Base-by-base conservation (phyloP, 2,797 vertebrate genomes). In the Bryconaethiops microstoma region DNA sequence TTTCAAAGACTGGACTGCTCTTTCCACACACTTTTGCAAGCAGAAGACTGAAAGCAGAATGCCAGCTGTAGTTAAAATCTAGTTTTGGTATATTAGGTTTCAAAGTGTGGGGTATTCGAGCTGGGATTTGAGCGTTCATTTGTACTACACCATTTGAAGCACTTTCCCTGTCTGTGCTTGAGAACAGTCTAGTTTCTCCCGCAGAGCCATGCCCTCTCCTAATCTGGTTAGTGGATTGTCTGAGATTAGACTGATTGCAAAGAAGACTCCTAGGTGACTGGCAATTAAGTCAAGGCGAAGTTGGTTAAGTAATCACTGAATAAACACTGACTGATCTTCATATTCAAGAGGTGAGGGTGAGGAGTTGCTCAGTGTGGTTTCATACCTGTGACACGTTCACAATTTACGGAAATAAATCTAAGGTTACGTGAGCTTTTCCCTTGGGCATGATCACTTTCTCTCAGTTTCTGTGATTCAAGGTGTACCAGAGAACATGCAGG, bases 221-320 rank as follows among this genome's bases (percentile, higher is more conserved):
- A 88, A 93, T 92, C 91, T 73, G 73, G 63, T 93, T 89, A 91
- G 8, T 55, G 86, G 91, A 88, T 91, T 82, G 80, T 78, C 78
- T 19, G 23, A 85, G 90, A 92, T 93, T 91, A 91, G 69, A 68
- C 69, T 16, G 6, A 8, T 59, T 81, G 85, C 81, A 77, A 60
- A 80, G 60, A 48, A 57, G 70, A 77, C 73, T 60, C 62, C 55
- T 68, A 64, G 82, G 71, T 75, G 81, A 75, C 67, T 68, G 39
- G 69, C 19, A 57, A 69, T 60, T 67, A 79, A 57, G 79, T 74
- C 71, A 77, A 83, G 74, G 68, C 70, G 55, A 45, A 65, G 75
- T 54, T 77, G 39, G 35, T 81, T 77, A 78, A 17, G 40, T 82
- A 52, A 65, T 64, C 59, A 39, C 45, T 60, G 42, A n/a, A 48